These are phyloP conservation scores for Phoebastria nigripes DNA, from an alignment of 2,797 vertebrate genomes.

Conservation along the genomic window DNA sequence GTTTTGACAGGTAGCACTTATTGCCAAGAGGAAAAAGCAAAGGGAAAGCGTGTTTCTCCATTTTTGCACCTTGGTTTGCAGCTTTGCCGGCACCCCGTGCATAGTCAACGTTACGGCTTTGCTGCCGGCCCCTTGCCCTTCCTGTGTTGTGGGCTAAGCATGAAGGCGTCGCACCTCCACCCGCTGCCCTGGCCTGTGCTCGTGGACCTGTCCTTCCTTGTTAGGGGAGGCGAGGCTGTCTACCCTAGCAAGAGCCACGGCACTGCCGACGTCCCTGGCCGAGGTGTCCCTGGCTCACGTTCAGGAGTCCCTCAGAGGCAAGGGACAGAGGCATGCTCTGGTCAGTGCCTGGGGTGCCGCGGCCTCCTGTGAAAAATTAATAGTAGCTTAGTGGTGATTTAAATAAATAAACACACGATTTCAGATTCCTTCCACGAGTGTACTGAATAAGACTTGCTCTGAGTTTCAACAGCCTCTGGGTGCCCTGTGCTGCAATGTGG, in stretches of 20 bases:
- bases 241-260: rapidly evolving
- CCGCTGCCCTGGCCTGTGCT: not conserved
- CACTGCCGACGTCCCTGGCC: not conserved
- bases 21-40: not conserved
- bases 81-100: not conserved
- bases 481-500: rapidly evolving
- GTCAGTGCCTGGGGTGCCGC: not conserved
- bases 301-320: not conserved
- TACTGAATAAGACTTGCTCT: not conserved
- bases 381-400: not conserved
- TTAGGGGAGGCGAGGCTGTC: rapidly evolving
- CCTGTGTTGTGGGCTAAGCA: not conserved
- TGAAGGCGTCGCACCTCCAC: rapidly evolving
- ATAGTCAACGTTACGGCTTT: rapidly evolving
- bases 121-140: not conserved
- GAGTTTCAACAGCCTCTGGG: not conserved
- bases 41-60: not conserved
- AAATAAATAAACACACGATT: rapidly evolving
- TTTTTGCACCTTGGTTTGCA: not conserved
- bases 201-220: not conserved
- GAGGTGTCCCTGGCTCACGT: not conserved
- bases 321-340: rapidly evolving
- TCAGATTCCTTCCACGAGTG: not conserved
- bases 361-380: not conserved
- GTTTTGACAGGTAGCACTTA: not conserved